Evolutionary conservation across 1,140 invertebrate species (phyloP), one percentile per base, ranked within the genome.

Genomic region (Pachypeltis micranthus): DNA sequence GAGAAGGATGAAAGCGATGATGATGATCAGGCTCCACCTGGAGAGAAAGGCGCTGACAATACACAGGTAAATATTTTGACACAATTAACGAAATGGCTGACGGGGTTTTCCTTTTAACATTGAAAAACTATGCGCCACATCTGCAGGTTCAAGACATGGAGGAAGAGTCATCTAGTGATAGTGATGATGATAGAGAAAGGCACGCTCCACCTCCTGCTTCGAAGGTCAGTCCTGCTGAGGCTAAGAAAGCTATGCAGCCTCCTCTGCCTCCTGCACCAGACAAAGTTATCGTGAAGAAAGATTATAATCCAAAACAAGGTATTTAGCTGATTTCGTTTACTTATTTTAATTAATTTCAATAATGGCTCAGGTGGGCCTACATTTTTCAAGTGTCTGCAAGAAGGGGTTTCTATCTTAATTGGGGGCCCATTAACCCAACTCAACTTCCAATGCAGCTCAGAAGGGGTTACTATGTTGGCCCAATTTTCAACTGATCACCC

Each of bases 201-300:
- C 73, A 72, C 14, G 71, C 73, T 44, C 70, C 73, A 59, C 68
- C 68, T 26, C 67, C 68, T 10, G 47, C 63, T 39, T 67, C 4
- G n/a, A 14, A 25, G 47, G 4, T 44, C 21, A 57, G 47, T 25
- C 2, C 60, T n/a, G 24, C 26, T 14, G 19, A 29, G 16, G 28
- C 54, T 21, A 56, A 26, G 44, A 29, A 27, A n/a, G 19, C 61
- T 1, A 59, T 65, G 56, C 83, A 83, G 26, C 82, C 87, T 1
- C 85, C 86, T 10, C 76, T 93, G 56, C 91, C 93, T 16, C 86
- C 93, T 12, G 85, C 90, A 0, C 90, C 91, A 25, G 94, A 96
- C 72, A 92, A 95, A 71, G 94, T 98, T 44, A 81, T 99, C 29
- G 92, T 99, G 61, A 93, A 94, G 71, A 96, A 95, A 74, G 85